Evolutionary conservation across 2,797 vertebrate species (phyloP).

Genomic region (Glyptemys insculpta): DNA sequence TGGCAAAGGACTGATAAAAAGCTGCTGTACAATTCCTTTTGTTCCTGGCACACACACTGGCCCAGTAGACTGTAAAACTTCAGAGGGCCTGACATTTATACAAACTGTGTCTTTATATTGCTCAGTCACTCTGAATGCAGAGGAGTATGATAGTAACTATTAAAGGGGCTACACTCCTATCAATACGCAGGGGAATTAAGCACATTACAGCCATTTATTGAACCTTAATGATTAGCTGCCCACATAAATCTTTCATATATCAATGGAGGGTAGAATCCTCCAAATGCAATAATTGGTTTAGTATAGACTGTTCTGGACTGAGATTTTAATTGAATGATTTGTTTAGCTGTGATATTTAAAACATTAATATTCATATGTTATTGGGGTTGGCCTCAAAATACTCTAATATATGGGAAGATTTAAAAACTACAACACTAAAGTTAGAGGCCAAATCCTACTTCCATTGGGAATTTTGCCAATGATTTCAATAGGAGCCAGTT

Average conservation of each 20-base stretch:
- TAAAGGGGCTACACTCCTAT: not conserved
- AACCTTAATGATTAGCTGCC: not conserved
- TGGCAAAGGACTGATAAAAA: not conserved
- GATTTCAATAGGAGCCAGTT: not conserved
- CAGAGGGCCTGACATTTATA: not conserved
- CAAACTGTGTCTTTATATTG: not conserved
- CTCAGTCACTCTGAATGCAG: not conserved
- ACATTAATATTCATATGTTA: not conserved
- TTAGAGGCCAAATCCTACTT: not conserved
- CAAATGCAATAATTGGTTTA: not conserved
- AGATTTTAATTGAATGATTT: not conserved
- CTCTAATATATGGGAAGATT: not conserved
- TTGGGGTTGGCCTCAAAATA: not conserved
- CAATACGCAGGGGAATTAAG: not conserved
- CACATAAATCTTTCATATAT: fast-evolving
- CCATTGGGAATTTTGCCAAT: not conserved
- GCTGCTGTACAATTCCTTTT: not conserved
- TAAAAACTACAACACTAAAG: not conserved
- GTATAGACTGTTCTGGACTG: not conserved
- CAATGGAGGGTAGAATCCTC: not conserved
- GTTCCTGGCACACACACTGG: not conserved
- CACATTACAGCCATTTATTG: not conserved
- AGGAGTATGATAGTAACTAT: not conserved
- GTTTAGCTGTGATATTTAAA: not conserved
- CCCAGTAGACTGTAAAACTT: not conserved